phyloP scores from a whole-genome alignment of 2,888 invertebrate species.

The Trichopoda pennipes region DNA sequence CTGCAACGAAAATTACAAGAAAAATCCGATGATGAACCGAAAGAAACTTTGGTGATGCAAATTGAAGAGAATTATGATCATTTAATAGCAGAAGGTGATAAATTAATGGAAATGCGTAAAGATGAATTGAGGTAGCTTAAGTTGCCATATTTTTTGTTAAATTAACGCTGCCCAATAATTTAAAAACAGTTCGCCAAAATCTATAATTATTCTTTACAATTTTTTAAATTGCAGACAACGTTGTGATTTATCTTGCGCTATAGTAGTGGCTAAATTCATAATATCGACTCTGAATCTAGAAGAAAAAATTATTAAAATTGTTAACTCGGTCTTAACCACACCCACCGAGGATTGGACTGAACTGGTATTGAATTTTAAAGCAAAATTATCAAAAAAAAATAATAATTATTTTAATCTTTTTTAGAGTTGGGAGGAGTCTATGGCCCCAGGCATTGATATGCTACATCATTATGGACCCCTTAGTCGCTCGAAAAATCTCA shows the following conservation, averaged over 20 bases:
- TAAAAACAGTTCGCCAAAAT: background rate
- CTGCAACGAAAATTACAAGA: constrained; percentile 78
- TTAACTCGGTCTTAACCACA: constrained; percentile 75
- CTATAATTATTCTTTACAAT: background rate
- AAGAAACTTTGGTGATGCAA: constrained; percentile 78
- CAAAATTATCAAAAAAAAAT: background rate
- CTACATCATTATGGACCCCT: constrained; percentile 79
- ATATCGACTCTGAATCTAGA: constrained; percentile 77
- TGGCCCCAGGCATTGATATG: constrained; percentile 80
- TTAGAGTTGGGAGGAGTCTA: constrained; percentile 80
- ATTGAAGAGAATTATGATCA: constrained; percentile 80
- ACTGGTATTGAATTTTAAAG: constrained; percentile 53
- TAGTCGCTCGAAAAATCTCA: constrained; percentile 74
- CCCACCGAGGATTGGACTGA: constrained; percentile 80
- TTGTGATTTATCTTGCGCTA: constrained; percentile 77
- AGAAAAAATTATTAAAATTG: constrained; percentile 75
- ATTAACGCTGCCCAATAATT: no score
- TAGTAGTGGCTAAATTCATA: constrained; percentile 76
- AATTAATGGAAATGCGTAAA: constrained; percentile 77
- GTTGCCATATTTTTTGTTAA: background rate
- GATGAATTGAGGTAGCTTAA: constrained; percentile 76
- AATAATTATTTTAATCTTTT: background rate
- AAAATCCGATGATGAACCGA: constrained; percentile 78
- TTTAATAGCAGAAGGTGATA: constrained; percentile 79
- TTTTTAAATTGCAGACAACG: constrained; percentile 72